Base-by-base conservation (phyloP, 2,113 vertebrate species). In the Macroglossus sobrinus region DNA sequence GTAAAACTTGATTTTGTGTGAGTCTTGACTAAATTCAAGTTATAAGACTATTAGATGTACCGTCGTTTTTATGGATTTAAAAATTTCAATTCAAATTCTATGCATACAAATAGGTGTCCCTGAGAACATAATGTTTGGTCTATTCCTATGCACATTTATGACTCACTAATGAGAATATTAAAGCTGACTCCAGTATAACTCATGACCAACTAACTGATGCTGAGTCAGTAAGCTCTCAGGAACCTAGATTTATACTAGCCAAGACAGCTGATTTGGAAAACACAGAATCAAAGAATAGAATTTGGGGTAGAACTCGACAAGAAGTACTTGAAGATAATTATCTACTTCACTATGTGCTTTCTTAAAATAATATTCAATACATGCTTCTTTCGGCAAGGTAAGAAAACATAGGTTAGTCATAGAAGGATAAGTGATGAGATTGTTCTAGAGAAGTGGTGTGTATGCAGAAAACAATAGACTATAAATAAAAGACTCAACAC, bases 191-290 rank as follows among this genome's bases (percentile, higher is more conserved):
- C 15, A 16, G 1, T 35, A 92, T 4, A 69, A 78, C 40, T 89
- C 55, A 40, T 57, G 35, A 28, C 15, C 4, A 92, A 12, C 1
- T 40, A 92, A 12, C 1, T 40, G 53, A 94, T 13, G 8, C 16
- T 35, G 26, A 86, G n/a, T 84, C 88, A 80, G 33, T 66, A 79
- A 71, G 50, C 11, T 53, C 24, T 69, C 69, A 72, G 30, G 63
- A 75, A 53, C 22, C 11, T 16, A 64, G 21, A 6, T 68, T 66
- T 87, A 76, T 35, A 63, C 2, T 38, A 93, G 45, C 3, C 24
- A 84, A 80, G 50, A 30, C 3, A 91, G 43, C 10, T 71, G 45
- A 96, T 43, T 35, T 75, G 57, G 35, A 94, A 97, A 93, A 89
- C 14, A 38, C 0, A 88, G 28, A 92, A 55, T 89, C 35, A 81